A percentile compares a stretch with the other conserved stretches of the same genome.
Conservation (phyloP, 2,888 invertebrate species). For the Salticus scenicus region DNA sequence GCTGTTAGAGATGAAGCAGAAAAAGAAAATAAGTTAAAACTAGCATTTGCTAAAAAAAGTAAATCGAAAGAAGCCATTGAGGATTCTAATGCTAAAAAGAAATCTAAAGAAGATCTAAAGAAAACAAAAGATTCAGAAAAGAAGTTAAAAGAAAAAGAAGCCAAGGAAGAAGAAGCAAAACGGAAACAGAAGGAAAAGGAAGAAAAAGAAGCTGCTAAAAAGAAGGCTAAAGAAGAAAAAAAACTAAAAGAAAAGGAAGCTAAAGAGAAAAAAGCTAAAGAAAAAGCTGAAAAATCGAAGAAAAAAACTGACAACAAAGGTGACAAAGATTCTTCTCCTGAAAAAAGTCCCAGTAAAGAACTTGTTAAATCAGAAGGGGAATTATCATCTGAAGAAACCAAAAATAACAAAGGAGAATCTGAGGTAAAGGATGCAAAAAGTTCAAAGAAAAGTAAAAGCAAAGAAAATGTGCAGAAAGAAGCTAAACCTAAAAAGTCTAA, state of each 20-base stretch:
- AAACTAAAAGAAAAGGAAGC: slow-evolving; percentile 69
- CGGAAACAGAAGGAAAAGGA: slow-evolving; percentile 63
- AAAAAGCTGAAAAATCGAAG: slow-evolving; percentile 67
- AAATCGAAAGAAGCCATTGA: slow-evolving; percentile 35
- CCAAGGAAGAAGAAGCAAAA: slow-evolving; percentile 69
- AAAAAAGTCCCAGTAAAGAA: slow-evolving; percentile 32
- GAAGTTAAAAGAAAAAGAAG: slow-evolving; percentile 52
- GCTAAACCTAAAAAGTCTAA: slow-evolving; percentile 50
- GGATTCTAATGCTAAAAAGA: slow-evolving; percentile 32
- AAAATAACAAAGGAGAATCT: slow-evolving; percentile 19
- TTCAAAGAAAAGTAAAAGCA: slow-evolving; percentile 41
- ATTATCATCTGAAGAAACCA: slow-evolving; percentile 28
- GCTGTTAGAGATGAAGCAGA: slow-evolving; percentile 64
- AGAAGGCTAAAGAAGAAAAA: slow-evolving; percentile 64
- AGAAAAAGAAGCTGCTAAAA: slow-evolving; percentile 68
- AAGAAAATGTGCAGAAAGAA: slow-evolving; percentile 52
- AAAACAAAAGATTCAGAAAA: slow-evolving; percentile 48
- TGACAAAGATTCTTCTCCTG: slow-evolving; percentile 44
- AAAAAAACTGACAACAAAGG: slow-evolving; percentile 64
- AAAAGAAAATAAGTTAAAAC: slow-evolving; percentile 65
- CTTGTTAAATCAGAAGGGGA: slow-evolving; percentile 23
- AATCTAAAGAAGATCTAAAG: slow-evolving; percentile 31
- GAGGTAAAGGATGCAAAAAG: slow-evolving; percentile 32
- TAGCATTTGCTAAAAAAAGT: slow-evolving; percentile 48
- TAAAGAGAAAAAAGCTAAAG: slow-evolving; percentile 69